Evolutionary conservation across 2,888 invertebrate species (phyloP), one percentile per base, ranked within the genome.

Genomic region (Piscicola geometra): DNA sequence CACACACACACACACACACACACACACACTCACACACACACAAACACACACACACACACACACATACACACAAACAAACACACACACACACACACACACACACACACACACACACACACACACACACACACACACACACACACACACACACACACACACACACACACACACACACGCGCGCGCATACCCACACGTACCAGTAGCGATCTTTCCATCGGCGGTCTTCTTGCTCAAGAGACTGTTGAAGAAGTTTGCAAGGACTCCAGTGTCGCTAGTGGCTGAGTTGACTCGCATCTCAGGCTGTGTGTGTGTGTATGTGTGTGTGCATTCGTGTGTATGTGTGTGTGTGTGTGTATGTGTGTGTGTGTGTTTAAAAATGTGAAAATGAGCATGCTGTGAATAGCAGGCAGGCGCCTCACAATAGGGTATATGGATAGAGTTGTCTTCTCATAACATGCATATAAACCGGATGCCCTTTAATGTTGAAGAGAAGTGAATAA

Each of bases 201-300:
- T 25, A 21, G 60, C 60, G 25, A 56, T 56, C n/a, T 50, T 60
- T 25, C 73, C 73, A 50, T 47, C 52, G 21, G 73, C 83, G 52
- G 93, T 91, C 88, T 95, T 95, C 89, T 96, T 97, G 87, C 92
- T 92, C 82, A 98, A 89, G 83, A 98, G 88, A 79, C 96, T 96
- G 88, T 97, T 97, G 88, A 98, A 98, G 89, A 98, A 98, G 87
- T 93, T 97, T 18, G 97, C 97, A 79, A 98, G 88, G 75, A 97
- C 95, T 77, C 95, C 94, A 87, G 77, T 77, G 66, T 77, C 77
- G 33, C 77, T 75, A 25, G 75, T 60, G 28, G 73, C 73, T 0
- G 73, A 73, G 52, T 33, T 73, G 35, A 73, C 64, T 56, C 64
- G n/a, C 35, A 56, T 56, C 25, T 64, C 73, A 35, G 73, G 73